phyloP scores from a whole-genome alignment of 2,888 invertebrate species.

The Thyatira batis region DNA sequence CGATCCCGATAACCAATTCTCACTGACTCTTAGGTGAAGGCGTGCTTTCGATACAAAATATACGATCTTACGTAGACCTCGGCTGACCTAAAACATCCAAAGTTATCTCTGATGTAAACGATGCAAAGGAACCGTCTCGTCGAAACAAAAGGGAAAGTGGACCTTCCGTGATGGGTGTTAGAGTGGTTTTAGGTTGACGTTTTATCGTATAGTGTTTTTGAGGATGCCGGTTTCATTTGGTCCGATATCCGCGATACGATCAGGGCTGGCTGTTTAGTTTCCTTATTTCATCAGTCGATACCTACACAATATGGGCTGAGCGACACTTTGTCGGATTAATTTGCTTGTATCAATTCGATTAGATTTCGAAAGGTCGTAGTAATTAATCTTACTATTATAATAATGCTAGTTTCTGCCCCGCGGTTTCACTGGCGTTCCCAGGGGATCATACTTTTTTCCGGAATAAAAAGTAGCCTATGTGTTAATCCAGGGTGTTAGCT shows the following conservation, averaged over 20 bases:
- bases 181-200: constrained; percentile 20
- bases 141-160: constrained; percentile 24
- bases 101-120: constrained; percentile 69
- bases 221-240: constrained; percentile 36
- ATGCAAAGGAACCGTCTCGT: constrained; percentile 42
- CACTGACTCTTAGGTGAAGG: constrained; percentile 36
- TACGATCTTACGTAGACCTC: constrained; percentile 52
- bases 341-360: too few relatives aligned
- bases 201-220: constrained; percentile 23
- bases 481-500: too few relatives aligned
- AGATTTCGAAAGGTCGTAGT: too few relatives aligned
- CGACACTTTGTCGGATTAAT: constrained; percentile 39
- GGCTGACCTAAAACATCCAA: constrained; percentile 70
- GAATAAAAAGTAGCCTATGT: too few relatives aligned
- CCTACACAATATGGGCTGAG: constrained; percentile 32
- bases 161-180: constrained; percentile 26
- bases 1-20: constrained; percentile 48
- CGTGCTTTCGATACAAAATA: constrained; percentile 47
- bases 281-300: constrained; percentile 53
- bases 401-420: too few relatives aligned
- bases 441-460: too few relatives aligned
- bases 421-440: too few relatives aligned
- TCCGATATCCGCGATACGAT: constrained; percentile 55
- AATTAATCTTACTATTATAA: too few relatives aligned
- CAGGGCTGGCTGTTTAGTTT: constrained; percentile 57